Conservation (phyloP, 2,113 vertebrate species). For the Varanus salvator region DNA sequence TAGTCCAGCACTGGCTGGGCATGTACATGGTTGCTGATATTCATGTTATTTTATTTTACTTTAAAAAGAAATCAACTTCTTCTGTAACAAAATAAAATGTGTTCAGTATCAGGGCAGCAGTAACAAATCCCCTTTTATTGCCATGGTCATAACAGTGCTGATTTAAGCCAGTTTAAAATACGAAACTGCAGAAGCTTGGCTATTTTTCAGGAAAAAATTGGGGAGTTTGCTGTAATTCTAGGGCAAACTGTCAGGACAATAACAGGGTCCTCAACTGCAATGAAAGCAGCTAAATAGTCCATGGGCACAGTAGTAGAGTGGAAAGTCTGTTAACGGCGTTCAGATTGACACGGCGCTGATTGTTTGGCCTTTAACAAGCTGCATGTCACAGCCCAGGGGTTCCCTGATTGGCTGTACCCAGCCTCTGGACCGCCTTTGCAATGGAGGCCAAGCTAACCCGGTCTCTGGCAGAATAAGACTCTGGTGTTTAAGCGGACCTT, state of each 20-base stretch:
- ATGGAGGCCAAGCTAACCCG: background rate
- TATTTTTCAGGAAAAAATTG: too few species aligned
- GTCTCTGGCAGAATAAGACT: background rate
- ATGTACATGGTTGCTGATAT: too few species aligned
- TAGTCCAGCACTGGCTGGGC: too few species aligned
- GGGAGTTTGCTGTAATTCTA: too few species aligned
- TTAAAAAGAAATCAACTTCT: too few species aligned
- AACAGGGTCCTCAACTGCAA: background rate
- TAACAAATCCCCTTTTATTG: too few species aligned
- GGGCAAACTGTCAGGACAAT: background rate
- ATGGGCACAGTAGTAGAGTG: background rate
- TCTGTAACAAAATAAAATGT: too few species aligned
- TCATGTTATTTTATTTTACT: too few species aligned
- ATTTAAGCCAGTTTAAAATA: too few species aligned
- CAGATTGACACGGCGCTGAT: background rate
- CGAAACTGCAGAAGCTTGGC: too few species aligned
- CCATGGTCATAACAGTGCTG: too few species aligned
- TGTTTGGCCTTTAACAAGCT: background rate
- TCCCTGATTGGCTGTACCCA: background rate
- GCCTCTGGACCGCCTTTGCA: background rate
- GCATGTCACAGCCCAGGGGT: background rate
- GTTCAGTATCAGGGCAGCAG: too few species aligned
- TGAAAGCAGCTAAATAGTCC: background rate
- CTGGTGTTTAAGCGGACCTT: background rate
- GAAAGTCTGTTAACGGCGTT: background rate